Conservation (phyloP, 2,797 vertebrate species). For the Coregonus ussuriensis region DNA sequence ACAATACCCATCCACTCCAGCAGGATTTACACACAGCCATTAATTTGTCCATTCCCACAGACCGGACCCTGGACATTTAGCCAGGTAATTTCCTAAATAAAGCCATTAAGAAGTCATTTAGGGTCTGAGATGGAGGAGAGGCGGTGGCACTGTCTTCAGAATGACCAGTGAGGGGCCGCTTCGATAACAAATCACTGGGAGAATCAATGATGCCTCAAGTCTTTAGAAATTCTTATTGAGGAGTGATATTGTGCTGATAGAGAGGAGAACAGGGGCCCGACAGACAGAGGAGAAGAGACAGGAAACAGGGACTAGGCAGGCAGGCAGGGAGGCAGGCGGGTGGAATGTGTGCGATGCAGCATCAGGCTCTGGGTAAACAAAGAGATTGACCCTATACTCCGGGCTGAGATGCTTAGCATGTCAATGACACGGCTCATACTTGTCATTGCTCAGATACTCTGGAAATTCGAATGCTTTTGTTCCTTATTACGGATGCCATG, state of each 20-base stretch:
- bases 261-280: slow-evolving; percentile 27
- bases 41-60: slow-evolving; percentile 36
- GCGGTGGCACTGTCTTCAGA: slow-evolving; percentile 3
- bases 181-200: slow-evolving; percentile 58
- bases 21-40: slow-evolving; percentile 36
- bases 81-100: slow-evolving; percentile 62
- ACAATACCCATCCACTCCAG: slow-evolving; percentile 9
- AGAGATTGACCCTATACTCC: not conserved
- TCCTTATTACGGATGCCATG: slow-evolving; percentile 54
- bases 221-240: slow-evolving; percentile 52
- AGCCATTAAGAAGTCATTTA: slow-evolving; percentile 53
- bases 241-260: slow-evolving; percentile 51
- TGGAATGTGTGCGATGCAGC: too few relatives aligned
- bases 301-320: not conserved
- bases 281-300: slow-evolving; percentile 30
- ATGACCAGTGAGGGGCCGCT: slow-evolving; percentile 38
- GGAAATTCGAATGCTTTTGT: slow-evolving; percentile 31
- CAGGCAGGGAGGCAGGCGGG: not conserved
- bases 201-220: slow-evolving; percentile 52
- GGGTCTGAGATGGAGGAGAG: slow-evolving; percentile 16
- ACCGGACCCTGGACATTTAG: slow-evolving; percentile 32
- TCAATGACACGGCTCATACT: slow-evolving; percentile 53
- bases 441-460: not conserved
- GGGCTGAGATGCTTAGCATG: slow-evolving; percentile 44
- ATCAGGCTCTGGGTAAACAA: slow-evolving; percentile 8